phyloP scores from a whole-genome alignment of 2,113 vertebrate genomes.

The Calcarius ornatus region DNA sequence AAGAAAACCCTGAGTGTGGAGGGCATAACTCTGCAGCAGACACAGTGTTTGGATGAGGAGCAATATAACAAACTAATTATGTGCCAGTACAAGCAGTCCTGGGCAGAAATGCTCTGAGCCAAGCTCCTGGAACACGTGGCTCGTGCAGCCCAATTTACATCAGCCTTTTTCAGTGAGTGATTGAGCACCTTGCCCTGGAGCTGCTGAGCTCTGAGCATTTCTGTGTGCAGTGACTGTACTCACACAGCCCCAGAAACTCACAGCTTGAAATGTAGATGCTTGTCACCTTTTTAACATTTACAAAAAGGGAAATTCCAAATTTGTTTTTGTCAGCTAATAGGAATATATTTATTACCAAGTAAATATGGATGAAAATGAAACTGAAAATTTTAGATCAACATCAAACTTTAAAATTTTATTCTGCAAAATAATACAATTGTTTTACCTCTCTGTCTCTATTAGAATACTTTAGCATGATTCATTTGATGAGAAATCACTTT shows the following conservation, averaged over 20 bases:
- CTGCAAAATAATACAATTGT: background rate
- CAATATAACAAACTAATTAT: slow-evolving; percentile 32
- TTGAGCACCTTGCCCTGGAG: background rate
- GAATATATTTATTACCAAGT: background rate
- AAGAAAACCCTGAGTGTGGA: background rate
- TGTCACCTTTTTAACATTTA: background rate
- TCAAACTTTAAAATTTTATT: background rate
- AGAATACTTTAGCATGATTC: background rate
- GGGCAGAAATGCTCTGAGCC: background rate
- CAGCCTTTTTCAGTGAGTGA: background rate
- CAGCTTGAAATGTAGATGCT: background rate
- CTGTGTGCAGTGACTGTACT: background rate
- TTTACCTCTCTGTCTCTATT: background rate
- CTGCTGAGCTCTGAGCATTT: background rate
- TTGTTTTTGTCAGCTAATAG: background rate
- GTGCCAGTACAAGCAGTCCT: slow-evolving; percentile 38
- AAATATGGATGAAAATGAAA: background rate
- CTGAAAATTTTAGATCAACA: background rate
- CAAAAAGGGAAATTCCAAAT: background rate
- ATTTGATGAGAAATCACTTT: background rate
- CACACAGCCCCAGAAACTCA: background rate
- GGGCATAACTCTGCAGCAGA: background rate
- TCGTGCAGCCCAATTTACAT: background rate
- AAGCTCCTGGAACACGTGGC: background rate
- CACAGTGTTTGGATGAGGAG: background rate